Evolutionary conservation across 2,888 invertebrate genomes (phyloP).

Genomic region (Drosophila helvetica): DNA sequence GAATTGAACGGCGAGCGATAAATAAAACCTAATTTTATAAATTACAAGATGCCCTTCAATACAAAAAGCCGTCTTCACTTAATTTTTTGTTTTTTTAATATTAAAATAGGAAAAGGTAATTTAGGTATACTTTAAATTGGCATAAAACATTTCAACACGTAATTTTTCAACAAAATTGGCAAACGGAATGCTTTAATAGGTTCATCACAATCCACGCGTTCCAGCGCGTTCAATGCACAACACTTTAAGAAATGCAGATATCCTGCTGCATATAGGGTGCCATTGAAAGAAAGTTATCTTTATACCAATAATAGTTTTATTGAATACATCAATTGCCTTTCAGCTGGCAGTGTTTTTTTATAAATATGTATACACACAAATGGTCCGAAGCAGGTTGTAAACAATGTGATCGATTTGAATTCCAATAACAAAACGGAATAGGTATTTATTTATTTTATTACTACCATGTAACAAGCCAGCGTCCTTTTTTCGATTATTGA

Average conservation of each 20-base stretch:
- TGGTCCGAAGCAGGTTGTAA: slow-evolving; percentile 17
- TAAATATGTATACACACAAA: slow-evolving; percentile 30
- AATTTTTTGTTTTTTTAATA: neutral
- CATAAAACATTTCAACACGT: too few species aligned
- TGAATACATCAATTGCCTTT: slow-evolving; percentile 45
- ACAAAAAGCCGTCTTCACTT: slow-evolving; percentile 22
- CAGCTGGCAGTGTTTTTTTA: slow-evolving; percentile 68
- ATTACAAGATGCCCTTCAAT: slow-evolving; percentile 57
- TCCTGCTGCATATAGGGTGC: slow-evolving; percentile 37
- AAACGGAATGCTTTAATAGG: too few species aligned
- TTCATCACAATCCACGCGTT: too few species aligned
- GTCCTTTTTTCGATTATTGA: slow-evolving; percentile 42
- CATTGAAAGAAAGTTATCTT: slow-evolving; percentile 3
- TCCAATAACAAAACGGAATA: slow-evolving; percentile 32
- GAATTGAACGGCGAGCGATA: slow-evolving; percentile 63
- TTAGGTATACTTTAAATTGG: neutral
- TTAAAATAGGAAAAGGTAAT: too few species aligned
- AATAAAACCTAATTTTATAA: slow-evolving; percentile 70
- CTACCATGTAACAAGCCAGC: slow-evolving; percentile 52
- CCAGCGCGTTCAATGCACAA: slow-evolving; percentile 37
- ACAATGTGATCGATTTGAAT: slow-evolving; percentile 25
- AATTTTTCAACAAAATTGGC: too few species aligned
- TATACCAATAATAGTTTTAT: slow-evolving; percentile 29
- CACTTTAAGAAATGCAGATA: slow-evolving; percentile 38
- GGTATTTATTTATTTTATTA: slow-evolving; percentile 38